Evolutionary conservation across 2,797 vertebrate species (phyloP).

Genomic region (Amniataba percoides): DNA sequence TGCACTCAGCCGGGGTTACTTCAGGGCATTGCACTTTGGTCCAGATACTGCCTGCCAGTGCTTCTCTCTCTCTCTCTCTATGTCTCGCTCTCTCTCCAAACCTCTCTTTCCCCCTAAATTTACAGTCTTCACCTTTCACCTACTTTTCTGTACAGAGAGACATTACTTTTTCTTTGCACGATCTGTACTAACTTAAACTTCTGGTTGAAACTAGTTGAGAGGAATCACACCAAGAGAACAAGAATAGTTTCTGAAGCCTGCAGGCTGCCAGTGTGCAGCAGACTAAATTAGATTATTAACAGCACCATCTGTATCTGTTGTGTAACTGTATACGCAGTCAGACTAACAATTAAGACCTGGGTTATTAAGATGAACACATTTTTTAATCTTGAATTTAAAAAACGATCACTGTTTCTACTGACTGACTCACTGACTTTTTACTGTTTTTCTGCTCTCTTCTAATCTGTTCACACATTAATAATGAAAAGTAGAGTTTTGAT

Average conservation of each 20-base stretch:
- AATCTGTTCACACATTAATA: neutral
- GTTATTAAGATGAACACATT: neutral
- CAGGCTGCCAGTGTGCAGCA: neutral
- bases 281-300: constrained; percentile 19
- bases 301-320: neutral
- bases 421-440: too few species aligned
- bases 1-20: constrained; percentile 82
- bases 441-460: neutral
- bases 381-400: neutral
- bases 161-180: neutral
- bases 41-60: constrained; percentile 51
- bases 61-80: neutral
- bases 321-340: constrained; percentile 13
- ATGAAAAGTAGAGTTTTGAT: neutral
- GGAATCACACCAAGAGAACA: constrained; percentile 9
- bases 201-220: neutral
- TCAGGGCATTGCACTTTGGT: constrained; percentile 83
- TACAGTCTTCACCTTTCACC: constrained; percentile 9
- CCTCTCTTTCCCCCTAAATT: neutral
- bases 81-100: neutral
- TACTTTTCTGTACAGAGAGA: neutral
- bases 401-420: too few species aligned
- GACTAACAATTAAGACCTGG: neutral
- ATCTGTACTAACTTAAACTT: neutral
- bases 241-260: constrained; percentile 7